phyloP scores from a whole-genome alignment of 2,113 vertebrate species.

The Podilymbus podiceps region DNA sequence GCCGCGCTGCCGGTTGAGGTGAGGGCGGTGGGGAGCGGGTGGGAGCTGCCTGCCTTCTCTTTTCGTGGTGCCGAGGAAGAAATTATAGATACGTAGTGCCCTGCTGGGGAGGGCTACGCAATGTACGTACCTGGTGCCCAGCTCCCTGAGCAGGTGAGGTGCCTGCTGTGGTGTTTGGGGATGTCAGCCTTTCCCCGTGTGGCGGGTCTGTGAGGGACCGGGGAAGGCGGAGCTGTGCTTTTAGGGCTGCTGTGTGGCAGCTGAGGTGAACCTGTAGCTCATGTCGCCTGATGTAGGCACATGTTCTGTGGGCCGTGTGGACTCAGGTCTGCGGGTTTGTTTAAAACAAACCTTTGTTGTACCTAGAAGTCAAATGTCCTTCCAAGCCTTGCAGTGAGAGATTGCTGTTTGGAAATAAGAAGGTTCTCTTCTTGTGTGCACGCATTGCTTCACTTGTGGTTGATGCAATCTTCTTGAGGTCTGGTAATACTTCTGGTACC shows the following conservation, averaged over 20 bases:
- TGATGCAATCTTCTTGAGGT: not conserved
- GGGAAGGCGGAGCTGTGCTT: not conserved
- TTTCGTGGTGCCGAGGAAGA: fast-evolving
- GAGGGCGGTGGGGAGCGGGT: too few species aligned
- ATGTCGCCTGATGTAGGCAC: fast-evolving
- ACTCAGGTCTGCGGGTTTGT: not conserved
- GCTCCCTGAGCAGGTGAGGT: not conserved
- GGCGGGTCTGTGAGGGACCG: too few species aligned
- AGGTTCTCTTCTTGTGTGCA: not conserved
- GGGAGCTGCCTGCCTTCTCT: fast-evolving
- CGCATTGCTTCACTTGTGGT: not conserved
- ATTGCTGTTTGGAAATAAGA: not conserved
- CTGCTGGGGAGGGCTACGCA: too few species aligned
- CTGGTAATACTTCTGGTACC: not conserved
- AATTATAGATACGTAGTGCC: fast-evolving
- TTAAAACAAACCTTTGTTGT: not conserved
- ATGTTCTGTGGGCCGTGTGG: fast-evolving
- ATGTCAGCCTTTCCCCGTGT: fast-evolving
- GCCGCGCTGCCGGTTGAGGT: fast-evolving
- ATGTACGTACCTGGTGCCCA: fast-evolving
- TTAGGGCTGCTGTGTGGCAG: not conserved
- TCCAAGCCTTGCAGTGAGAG: not conserved
- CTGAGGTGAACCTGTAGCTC: not conserved
- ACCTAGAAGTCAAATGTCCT: not conserved
- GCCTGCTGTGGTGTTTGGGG: fast-evolving